Evolutionary conservation across 2,113 vertebrate species (phyloP).

Genomic region (Scytalopus superciliaris): DNA sequence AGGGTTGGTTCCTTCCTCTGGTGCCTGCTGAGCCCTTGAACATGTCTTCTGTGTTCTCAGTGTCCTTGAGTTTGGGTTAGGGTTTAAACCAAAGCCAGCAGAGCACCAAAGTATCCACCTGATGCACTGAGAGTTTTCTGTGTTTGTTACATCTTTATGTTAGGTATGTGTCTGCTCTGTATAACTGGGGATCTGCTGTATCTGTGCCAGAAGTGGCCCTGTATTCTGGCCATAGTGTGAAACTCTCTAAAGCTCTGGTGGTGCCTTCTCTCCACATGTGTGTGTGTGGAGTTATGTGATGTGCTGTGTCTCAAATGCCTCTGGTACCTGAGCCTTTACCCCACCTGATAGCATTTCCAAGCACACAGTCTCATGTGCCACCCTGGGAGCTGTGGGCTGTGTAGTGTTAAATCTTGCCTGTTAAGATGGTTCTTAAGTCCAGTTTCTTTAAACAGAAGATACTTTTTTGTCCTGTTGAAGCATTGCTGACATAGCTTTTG

Average conservation of each 20-base stretch:
- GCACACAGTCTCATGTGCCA: background rate
- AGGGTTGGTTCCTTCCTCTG: background rate
- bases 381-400: background rate
- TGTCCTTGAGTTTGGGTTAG: background rate
- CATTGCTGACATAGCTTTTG: background rate
- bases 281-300: background rate
- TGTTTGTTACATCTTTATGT: background rate
- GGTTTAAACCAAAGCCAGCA: background rate
- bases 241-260: background rate
- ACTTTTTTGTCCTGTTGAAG: slow-evolving; percentile 28
- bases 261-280: background rate
- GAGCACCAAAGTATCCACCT: background rate
- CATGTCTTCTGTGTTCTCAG: background rate
- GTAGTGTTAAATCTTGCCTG: background rate
- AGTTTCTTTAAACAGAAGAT: slow-evolving; percentile 25
- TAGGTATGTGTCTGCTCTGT: background rate
- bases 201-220: background rate
- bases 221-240: background rate
- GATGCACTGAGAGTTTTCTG: background rate
- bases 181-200: background rate
- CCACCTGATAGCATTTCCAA: background rate
- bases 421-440: background rate
- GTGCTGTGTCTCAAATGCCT: background rate
- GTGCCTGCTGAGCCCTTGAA: background rate
- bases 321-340: background rate